Evolutionary conservation across 2,113 vertebrate species (phyloP).

Genomic region (Falcunculus frontatus): DNA sequence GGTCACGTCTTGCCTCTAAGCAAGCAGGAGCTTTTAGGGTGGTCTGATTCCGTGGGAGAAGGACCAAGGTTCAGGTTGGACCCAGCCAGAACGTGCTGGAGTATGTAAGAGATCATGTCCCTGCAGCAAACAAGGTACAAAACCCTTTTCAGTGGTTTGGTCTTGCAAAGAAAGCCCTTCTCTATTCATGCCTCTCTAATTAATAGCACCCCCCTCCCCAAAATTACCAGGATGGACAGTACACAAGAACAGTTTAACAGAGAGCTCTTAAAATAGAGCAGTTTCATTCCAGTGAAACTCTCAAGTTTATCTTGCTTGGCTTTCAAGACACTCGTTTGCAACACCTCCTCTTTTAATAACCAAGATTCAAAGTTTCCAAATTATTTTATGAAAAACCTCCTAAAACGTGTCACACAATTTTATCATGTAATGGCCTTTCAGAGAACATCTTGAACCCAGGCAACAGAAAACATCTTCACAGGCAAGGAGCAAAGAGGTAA

Average conservation of each 20-base stretch:
- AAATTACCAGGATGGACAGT: not conserved
- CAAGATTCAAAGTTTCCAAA: not conserved
- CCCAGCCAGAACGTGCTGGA: not conserved
- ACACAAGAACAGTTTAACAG: not conserved
- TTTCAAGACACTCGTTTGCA: not conserved
- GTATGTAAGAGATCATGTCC: not conserved
- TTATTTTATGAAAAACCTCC: not conserved
- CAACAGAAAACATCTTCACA: not conserved
- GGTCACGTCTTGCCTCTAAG: not conserved
- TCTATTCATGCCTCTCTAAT: not conserved
- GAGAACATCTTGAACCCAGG: not conserved
- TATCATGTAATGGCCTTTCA: not conserved
- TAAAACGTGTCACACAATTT: not conserved
- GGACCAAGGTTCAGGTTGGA: not conserved
- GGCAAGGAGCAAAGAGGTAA: not conserved
- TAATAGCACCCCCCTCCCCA: not conserved
- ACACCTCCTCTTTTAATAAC: not conserved
- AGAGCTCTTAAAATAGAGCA: not conserved
- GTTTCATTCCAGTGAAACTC: not conserved
- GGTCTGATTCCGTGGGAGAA: accelerated
- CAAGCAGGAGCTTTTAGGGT: not conserved
- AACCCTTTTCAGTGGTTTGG: not conserved
- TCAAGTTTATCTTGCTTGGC: not conserved
- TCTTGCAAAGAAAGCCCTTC: not conserved
- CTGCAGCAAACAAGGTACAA: not conserved